Percentiles rank a stretch among this genome's conserved stretches.
These are phyloP conservation scores for Pyrocephalus nanus DNA, from an alignment of 2,797 vertebrate species.

Conservation along the genomic window DNA sequence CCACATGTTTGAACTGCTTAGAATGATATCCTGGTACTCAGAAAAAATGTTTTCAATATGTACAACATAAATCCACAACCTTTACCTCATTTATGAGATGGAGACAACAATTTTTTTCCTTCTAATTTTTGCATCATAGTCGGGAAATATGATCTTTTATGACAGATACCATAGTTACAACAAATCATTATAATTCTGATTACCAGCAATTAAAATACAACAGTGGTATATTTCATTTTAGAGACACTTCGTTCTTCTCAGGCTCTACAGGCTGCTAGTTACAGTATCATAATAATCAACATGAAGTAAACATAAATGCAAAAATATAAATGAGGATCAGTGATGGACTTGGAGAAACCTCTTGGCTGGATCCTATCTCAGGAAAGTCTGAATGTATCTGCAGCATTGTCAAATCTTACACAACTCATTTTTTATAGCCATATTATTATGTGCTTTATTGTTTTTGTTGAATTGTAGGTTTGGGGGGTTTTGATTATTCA, in stretches of 20 bases:
- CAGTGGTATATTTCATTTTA: neutral
- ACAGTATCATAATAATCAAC: neutral
- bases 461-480: neutral
- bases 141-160: neutral
- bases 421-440: neutral
- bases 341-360: neutral
- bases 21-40: neutral
- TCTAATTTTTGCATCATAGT: neutral
- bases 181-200: neutral
- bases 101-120: neutral
- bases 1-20: neutral
- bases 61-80: neutral
- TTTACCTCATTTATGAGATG: neutral
- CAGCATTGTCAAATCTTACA: neutral
- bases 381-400: neutral
- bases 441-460: neutral
- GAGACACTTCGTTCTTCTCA: neutral
- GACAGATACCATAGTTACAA: neutral
- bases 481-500: neutral
- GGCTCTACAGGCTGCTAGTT: neutral
- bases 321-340: neutral
- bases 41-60: neutral
- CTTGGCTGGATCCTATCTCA: neutral
- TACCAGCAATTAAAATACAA: neutral
- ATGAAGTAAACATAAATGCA: neutral